Evolutionary conservation across 2,797 vertebrate genomes (phyloP).

Genomic region (Molossus molossus): DNA sequence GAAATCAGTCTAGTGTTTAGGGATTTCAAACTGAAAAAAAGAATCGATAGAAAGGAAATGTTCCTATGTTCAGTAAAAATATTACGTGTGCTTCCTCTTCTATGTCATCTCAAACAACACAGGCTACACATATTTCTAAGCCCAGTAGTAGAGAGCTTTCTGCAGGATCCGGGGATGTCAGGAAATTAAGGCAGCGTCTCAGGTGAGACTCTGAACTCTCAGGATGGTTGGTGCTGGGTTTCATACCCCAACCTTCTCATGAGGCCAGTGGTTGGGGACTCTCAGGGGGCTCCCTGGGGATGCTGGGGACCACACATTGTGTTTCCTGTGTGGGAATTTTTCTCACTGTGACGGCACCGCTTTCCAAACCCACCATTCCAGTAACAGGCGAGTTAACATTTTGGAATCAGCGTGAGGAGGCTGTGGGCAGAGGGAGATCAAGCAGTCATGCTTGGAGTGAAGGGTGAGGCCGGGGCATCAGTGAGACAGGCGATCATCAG

Average conservation of each 20-base stretch:
- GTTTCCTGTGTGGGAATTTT: neutral
- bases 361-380: neutral
- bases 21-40: neutral
- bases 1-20: neutral
- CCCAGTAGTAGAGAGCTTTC: neutral
- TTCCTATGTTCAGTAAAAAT: neutral
- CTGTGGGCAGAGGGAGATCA: neutral
- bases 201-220: neutral
- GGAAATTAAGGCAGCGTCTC: neutral
- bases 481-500: neutral
- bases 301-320: accelerated
- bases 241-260: accelerated
- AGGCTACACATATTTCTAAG: neutral
- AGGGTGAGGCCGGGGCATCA: too few species aligned
- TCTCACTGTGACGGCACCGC: neutral
- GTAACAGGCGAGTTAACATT: neutral
- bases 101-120: neutral
- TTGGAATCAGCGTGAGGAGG: too few species aligned
- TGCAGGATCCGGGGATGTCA: accelerated
- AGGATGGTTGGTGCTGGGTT: neutral
- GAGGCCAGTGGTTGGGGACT: accelerated
- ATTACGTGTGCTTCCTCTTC: neutral
- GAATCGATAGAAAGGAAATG: neutral
- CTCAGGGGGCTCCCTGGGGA: accelerated
- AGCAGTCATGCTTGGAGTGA: accelerated